Conservation (phyloP, 2,113 vertebrate species). For the Orycteropus afer region DNA sequence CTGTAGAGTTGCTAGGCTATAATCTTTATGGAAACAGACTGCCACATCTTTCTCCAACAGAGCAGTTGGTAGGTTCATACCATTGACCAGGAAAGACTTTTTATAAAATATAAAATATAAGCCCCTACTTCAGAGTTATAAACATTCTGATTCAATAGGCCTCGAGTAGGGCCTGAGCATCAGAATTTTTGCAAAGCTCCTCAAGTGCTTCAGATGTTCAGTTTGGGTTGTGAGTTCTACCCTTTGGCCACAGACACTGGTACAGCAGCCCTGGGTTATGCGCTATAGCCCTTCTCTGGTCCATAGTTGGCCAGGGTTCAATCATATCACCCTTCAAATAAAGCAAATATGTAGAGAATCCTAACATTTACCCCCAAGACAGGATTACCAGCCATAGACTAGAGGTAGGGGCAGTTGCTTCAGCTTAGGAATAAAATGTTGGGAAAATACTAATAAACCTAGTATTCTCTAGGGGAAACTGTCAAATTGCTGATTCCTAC, state of each 20-base stretch:
- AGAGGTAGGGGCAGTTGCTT: neutral
- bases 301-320: neutral
- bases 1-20: neutral
- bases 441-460: neutral
- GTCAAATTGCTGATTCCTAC: neutral
- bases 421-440: neutral
- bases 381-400: neutral
- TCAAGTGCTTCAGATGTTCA: neutral
- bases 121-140: neutral
- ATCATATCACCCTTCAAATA: neutral
- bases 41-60: no score
- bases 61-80: neutral
- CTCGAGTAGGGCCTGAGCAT: no score
- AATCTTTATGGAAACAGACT: neutral
- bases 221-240: neutral
- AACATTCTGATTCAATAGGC: no score
- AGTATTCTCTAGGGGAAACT: neutral
- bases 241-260: neutral
- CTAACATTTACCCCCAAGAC: neutral
- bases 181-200: neutral
- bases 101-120: neutral
- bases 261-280: neutral
- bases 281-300: neutral
- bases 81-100: neutral
- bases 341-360: neutral